These are phyloP conservation scores for Pseudocheirus occidentalis DNA, from an alignment of 2,797 vertebrate species.

Conservation along the genomic window DNA sequence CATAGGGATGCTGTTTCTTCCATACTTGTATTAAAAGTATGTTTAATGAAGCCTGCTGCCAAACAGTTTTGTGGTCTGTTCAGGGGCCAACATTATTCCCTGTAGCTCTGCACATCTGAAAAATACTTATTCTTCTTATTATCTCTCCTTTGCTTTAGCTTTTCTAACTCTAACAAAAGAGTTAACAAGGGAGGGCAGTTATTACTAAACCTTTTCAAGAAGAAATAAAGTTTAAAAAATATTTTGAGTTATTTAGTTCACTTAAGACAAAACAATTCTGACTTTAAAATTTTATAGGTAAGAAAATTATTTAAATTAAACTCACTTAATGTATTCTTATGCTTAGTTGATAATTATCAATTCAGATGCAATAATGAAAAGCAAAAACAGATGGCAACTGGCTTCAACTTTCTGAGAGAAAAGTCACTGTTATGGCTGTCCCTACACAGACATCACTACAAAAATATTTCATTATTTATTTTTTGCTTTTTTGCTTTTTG, in stretches of 20 bases:
- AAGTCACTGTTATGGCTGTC: not conserved
- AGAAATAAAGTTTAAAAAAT: not conserved
- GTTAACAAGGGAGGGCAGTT: not conserved
- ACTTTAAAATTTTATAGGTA: not conserved
- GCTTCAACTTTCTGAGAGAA: constrained; percentile 14
- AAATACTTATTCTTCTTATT: not conserved
- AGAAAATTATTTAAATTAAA: not conserved
- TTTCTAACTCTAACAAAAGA: not conserved
- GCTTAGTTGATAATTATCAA: not conserved
- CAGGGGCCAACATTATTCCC: not conserved
- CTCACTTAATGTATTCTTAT: not conserved
- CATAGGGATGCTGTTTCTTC: not conserved
- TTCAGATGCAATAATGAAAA: not conserved
- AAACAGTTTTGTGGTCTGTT: not conserved
- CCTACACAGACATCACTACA: not conserved
- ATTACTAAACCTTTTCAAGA: not conserved
- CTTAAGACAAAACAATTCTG: not conserved
- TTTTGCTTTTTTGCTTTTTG: too few relatives aligned
- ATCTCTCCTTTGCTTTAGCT: not conserved
- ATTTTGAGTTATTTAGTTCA: not conserved
- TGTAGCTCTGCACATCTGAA: not conserved
- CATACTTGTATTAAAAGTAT: not conserved
- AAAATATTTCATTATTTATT: not conserved
- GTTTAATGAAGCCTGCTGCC: not conserved
- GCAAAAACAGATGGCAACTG: not conserved